Evolutionary conservation across 2,888 invertebrate genomes (phyloP).

Genomic region (Sinohyriopsis cumingii): DNA sequence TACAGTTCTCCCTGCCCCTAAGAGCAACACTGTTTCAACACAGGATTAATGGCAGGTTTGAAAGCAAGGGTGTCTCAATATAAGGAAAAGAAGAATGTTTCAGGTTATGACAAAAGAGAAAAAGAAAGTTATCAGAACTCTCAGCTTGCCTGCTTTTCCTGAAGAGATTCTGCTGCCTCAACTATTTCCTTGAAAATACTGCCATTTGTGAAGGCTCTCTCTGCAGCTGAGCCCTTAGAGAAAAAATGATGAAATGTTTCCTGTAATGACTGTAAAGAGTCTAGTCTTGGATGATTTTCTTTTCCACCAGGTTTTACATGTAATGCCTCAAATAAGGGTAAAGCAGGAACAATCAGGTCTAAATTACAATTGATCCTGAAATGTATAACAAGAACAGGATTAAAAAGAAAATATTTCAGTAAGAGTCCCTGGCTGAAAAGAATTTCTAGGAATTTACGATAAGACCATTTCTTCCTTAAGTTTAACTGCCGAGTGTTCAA

Average conservation of each 20-base stretch:
- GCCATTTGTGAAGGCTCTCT: constrained; percentile 63
- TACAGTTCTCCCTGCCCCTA: too few relatives aligned
- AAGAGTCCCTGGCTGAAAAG: too few relatives aligned
- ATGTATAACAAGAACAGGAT: constrained; percentile 1
- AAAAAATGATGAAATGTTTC: constrained; percentile 72
- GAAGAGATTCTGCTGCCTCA: constrained; percentile 44
- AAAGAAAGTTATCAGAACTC: too few relatives aligned
- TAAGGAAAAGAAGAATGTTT: background rate
- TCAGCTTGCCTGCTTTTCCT: constrained; percentile 41
- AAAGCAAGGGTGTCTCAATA: too few relatives aligned
- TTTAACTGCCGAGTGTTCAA: too few relatives aligned
- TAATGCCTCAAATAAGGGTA: constrained; percentile 66
- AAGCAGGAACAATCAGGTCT: constrained; percentile 72
- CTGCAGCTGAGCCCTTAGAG: constrained; percentile 72
- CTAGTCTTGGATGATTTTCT: constrained; percentile 58
- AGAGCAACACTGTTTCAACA: too few relatives aligned
- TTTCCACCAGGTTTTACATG: constrained; percentile 59
- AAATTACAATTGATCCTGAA: constrained; percentile 72
- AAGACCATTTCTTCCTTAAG: too few relatives aligned
- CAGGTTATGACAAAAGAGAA: too few relatives aligned
- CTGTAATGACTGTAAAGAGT: constrained; percentile 67
- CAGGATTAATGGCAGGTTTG: too few relatives aligned
- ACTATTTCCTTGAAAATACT: constrained; percentile 47
- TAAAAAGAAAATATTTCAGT: too few relatives aligned
- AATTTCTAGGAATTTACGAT: too few relatives aligned